Evolutionary conservation across 1,140 invertebrate species (phyloP).

Genomic region (Drosophila ogumai): DNA sequence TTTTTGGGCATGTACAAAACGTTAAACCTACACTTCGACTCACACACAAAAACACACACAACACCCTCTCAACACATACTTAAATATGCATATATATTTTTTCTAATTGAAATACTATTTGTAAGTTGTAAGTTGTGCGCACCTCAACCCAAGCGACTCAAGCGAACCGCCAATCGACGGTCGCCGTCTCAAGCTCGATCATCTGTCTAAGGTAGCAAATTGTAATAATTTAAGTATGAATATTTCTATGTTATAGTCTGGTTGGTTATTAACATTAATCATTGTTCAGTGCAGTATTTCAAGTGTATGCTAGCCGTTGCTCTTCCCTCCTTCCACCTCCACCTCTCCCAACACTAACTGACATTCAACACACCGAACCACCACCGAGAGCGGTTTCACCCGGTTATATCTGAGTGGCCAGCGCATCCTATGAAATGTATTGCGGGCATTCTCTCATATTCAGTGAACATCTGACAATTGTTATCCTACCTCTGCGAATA

Average conservation of each 20-base stretch:
- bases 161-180: slow-evolving; percentile 5
- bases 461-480: slow-evolving; percentile 75
- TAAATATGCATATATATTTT: slow-evolving; percentile 46
- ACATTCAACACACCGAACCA: slow-evolving; percentile 27
- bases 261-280: slow-evolving; percentile 54
- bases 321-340: slow-evolving; percentile 3
- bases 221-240: slow-evolving; percentile 55
- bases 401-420: slow-evolving; percentile 33
- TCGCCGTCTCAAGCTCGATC: slow-evolving; percentile 49
- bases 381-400: slow-evolving; percentile 57
- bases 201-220: slow-evolving; percentile 46
- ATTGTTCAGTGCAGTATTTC: slow-evolving; percentile 53
- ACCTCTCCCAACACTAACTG: slow-evolving; percentile 18
- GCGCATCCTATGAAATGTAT: slow-evolving; percentile 36
- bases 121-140: slow-evolving; percentile 34
- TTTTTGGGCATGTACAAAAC: slow-evolving; percentile 59
- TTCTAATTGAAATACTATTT: slow-evolving; percentile 49
- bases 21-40: slow-evolving; percentile 32
- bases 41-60: slow-evolving; percentile 24
- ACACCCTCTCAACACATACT: slow-evolving; percentile 16
- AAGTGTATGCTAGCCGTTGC: slow-evolving; percentile 44
- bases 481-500: slow-evolving; percentile 79
- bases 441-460: slow-evolving; percentile 36
- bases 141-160: slow-evolving; percentile 35
- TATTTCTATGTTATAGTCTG: slow-evolving; percentile 53